Percentiles rank a stretch among this genome's conserved stretches.
These are phyloP conservation scores for Nymphalis io DNA, from an alignment of 1,140 invertebrate genomes.

Conservation along the genomic window DNA sequence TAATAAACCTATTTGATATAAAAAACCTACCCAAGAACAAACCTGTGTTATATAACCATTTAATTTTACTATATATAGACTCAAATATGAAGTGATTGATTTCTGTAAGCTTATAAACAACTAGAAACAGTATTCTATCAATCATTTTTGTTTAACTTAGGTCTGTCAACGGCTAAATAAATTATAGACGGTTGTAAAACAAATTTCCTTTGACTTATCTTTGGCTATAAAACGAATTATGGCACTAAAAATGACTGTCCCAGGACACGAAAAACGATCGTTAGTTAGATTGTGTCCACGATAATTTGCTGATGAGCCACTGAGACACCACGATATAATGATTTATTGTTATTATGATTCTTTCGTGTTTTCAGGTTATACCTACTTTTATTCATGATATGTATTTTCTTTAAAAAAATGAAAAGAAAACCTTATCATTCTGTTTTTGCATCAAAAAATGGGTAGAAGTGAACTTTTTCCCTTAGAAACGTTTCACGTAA, in stretches of 20 bases:
- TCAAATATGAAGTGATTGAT: no score
- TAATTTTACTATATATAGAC: no score
- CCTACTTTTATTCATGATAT: no score
- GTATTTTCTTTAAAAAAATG: no score
- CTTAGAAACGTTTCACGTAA: no score
- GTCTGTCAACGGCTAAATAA: conserved; percentile 14
- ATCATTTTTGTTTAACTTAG: conserved; percentile 16
- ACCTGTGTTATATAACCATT: no score
- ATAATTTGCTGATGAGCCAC: conserved; percentile 40
- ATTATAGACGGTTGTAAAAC: conserved; percentile 8
- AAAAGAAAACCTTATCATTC: no score
- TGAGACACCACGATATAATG: conserved; percentile 25
- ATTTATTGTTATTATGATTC: conserved; percentile 25
- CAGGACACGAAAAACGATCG: conserved; percentile 35
- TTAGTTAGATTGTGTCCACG: conserved; percentile 36
- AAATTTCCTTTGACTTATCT: conserved; percentile 36
- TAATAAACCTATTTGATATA: no score
- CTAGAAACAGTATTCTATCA: neutral
- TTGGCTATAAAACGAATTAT: conserved; percentile 35
- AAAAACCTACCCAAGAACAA: no score
- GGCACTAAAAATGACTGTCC: conserved; percentile 32
- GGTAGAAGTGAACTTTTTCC: no score
- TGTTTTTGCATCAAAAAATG: no score
- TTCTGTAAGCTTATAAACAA: neutral
- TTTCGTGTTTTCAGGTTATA: neutral